Percentiles rank a stretch among this genome's conserved stretches.
These are phyloP conservation scores for Bucorvus abyssinicus DNA, from an alignment of 2,797 vertebrate species.

Conservation along the genomic window DNA sequence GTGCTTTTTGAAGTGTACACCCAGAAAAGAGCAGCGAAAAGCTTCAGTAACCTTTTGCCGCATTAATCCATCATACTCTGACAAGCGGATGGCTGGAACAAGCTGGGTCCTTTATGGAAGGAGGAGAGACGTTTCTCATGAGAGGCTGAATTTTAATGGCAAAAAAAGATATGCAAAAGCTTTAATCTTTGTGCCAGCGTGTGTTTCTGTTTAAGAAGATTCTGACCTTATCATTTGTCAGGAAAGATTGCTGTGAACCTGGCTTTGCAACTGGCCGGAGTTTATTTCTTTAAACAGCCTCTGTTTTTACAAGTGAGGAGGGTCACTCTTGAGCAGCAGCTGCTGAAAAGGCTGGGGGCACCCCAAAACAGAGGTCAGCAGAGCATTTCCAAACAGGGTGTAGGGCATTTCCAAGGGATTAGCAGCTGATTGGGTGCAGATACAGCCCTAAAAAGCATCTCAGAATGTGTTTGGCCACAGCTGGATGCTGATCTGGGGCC, in stretches of 20 bases:
- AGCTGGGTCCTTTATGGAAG: not conserved
- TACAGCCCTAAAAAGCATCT: not conserved
- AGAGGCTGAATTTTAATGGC: not conserved
- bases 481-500: not conserved
- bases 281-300: constrained; percentile 10
- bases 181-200: not conserved
- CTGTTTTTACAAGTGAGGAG: not conserved
- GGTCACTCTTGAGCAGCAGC: constrained; percentile 5
- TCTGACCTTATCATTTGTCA: not conserved
- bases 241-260: not conserved
- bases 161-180: not conserved
- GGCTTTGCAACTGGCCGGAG: not conserved
- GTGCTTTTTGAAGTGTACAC: not conserved
- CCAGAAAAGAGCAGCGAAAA: not conserved
- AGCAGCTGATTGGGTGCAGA: not conserved
- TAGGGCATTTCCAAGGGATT: not conserved
- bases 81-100: not conserved
- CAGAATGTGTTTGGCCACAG: not conserved
- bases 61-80: not conserved
- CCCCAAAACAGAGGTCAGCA: not conserved
- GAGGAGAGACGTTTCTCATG: not conserved
- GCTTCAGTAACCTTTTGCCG: not conserved
- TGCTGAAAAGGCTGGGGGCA: not conserved
- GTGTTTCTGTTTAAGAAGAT: not conserved
- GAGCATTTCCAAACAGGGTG: not conserved